Base-by-base conservation (phyloP, 2,797 vertebrate genomes). In the Intellagama lesueurii region DNA sequence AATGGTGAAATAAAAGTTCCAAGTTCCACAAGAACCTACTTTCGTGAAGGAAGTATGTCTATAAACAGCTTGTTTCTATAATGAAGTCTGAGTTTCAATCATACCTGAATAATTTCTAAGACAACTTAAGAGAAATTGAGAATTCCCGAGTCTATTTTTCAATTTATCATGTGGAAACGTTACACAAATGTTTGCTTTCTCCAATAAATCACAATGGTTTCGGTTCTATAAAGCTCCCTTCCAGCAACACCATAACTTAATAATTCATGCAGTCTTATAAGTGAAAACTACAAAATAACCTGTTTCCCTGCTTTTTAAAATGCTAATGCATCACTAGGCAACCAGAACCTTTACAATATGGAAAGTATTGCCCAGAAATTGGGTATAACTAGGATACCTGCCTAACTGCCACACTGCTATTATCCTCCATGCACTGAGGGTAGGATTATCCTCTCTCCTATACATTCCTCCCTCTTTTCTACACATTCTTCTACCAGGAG, bases 11-110 rank as follows among this genome's bases (percentile, higher is more conserved):
- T 94, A 68, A 96, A 88, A 68, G n/a, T 91, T 84, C 96, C 97
- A 0, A 85, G 40, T 87, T 93, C 95, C 1, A 2, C 87, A 72
- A 96, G 96, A 91, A 91, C 90, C 32, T 97, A 97, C 1, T n/a
- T 90, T 85, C 86, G 94, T 91, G 95, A 97, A 94, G 92, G 83
- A 88, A 1, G 97, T 98, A 96, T 0, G 96, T 97, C 1, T 40
- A 94, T 93, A 91, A 90, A 56, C 69, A 77, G 40, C 28, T 30
- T 30, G 40, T 7, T n/a, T 75, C 40, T 86, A 77, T 52, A 73
- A 17, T 40, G 26, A 64, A 72, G 89, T n/a, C 17, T 72, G 14
- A 85, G 28, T 90, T 81, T 22, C 17, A 40, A 32, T 85, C 24
- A n/a, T 76, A 86, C 75, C 60, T 80, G 16, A 82, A 11, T 22